Evolutionary conservation across 2,113 vertebrate genomes (phyloP).

Genomic region (Etheostoma spectabile): DNA sequence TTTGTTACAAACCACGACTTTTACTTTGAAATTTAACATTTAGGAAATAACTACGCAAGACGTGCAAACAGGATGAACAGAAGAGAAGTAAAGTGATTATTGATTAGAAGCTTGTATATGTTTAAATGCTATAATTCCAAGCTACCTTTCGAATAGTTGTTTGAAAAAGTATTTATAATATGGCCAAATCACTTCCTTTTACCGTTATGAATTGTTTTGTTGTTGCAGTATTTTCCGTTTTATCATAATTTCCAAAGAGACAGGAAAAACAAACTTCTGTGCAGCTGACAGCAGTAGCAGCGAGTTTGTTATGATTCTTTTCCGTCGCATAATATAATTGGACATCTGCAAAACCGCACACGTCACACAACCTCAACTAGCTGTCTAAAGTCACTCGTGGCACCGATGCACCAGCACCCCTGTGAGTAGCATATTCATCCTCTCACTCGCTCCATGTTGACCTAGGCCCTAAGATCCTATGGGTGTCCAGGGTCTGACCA

Average conservation of each 20-base stretch:
- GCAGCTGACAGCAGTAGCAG: neutral
- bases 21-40: constrained; percentile 54
- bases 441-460: neutral
- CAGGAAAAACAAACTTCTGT: neutral
- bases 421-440: neutral
- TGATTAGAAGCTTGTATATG: neutral
- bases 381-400: neutral
- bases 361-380: neutral
- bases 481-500: constrained; percentile 91
- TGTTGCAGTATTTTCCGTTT: neutral
- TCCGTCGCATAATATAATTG: neutral
- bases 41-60: constrained; percentile 38
- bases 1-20: neutral
- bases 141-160: neutral
- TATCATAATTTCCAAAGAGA: neutral
- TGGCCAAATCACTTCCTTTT: neutral
- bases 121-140: neutral
- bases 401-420: neutral
- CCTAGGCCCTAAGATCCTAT: constrained; percentile 75
- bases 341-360: neutral
- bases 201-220: neutral
- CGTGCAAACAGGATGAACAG: constrained; percentile 37
- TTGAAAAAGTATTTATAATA: neutral
- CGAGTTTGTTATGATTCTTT: neutral
- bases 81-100: neutral